Evolutionary conservation across 2,797 vertebrate genomes (phyloP).

Genomic region (Propithecus perrieri): DNA sequence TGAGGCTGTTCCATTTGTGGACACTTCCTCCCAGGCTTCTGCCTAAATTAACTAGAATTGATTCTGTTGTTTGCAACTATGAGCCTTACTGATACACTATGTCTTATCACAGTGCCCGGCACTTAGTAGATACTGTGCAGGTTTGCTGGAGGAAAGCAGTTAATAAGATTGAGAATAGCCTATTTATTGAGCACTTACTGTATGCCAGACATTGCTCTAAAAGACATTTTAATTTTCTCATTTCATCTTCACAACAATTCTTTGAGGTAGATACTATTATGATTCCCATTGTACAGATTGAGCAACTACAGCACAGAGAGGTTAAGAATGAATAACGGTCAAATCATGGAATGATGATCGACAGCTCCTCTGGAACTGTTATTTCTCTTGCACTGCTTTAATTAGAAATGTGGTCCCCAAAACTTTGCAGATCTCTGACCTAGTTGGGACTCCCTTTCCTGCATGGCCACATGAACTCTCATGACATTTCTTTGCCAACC

Average conservation of each 20-base stretch:
- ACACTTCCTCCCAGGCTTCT: neutral
- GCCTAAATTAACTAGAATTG: neutral
- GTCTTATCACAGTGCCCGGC: neutral
- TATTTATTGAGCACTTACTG: neutral
- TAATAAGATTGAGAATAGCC: neutral
- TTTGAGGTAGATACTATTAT: neutral
- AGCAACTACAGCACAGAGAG: neutral
- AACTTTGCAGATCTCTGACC: constrained; percentile 51
- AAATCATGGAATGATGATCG: neutral
- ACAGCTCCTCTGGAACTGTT: constrained; percentile 41
- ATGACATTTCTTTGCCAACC: neutral
- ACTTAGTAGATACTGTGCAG: neutral
- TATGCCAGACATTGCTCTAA: neutral
- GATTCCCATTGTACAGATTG: neutral
- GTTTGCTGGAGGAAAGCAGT: neutral
- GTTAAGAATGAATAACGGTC: neutral
- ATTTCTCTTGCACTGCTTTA: constrained; percentile 58
- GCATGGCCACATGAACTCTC: constrained; percentile 10
- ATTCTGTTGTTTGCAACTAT: neutral
- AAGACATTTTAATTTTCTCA: neutral
- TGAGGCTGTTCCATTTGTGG: too few relatives aligned
- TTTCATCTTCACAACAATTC: neutral
- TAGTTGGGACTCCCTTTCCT: neutral
- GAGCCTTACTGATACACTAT: neutral
- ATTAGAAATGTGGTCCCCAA: constrained; percentile 71